Conservation (phyloP, 2,797 vertebrate genomes). For the Molossus alvarezi region DNA sequence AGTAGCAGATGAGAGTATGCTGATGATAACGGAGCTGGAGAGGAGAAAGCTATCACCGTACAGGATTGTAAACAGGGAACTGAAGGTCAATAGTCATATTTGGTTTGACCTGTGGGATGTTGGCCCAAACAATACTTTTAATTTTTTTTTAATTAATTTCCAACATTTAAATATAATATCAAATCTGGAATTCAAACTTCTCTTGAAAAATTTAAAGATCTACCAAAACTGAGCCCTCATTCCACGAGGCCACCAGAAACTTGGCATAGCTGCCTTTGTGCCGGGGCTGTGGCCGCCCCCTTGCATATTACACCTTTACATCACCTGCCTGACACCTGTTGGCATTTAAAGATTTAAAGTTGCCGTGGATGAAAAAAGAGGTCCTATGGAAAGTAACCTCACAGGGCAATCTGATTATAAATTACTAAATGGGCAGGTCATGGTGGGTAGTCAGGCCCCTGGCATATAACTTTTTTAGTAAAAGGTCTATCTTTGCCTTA, state of each 20-base stretch:
- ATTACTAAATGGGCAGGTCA: neutral
- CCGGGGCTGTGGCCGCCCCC: accelerated
- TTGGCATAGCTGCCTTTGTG: neutral
- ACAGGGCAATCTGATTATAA: neutral
- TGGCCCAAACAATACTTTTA: neutral
- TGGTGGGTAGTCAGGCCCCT: neutral
- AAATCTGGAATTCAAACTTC: neutral
- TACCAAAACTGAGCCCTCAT: neutral
- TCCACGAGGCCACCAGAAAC: neutral
- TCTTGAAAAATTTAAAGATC: constrained; percentile 18
- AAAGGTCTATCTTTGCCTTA: neutral
- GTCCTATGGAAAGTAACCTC: neutral
- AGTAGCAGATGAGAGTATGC: neutral
- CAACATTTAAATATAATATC: neutral
- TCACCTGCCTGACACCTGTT: neutral
- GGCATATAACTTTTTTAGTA: neutral
- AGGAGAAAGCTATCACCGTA: neutral
- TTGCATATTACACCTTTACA: neutral
- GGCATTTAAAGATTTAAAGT: constrained; percentile 9
- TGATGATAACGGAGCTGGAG: neutral
- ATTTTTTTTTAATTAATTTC: neutral
- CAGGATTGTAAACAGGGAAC: neutral
- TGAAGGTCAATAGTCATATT: neutral
- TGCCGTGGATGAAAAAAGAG: neutral
- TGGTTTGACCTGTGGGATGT: neutral